Conservation (phyloP, 2,113 vertebrate species). For the Trochalopteron elliotii region DNA sequence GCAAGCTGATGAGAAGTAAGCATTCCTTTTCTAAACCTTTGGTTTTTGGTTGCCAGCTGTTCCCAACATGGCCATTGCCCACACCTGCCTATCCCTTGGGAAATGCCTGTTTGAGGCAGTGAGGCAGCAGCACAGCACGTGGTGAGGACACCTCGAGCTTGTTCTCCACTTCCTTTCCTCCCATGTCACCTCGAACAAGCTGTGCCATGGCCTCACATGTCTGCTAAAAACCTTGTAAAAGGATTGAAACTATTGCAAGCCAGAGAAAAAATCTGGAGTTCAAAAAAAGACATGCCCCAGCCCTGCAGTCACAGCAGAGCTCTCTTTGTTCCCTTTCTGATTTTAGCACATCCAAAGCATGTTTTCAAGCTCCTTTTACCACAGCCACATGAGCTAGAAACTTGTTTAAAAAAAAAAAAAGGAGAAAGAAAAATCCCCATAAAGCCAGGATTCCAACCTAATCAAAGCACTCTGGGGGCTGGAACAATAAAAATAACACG, state of each 20-base stretch:
- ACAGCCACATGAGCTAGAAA: background rate
- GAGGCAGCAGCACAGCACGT: rapidly evolving
- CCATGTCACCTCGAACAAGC: background rate
- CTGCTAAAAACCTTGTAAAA: background rate
- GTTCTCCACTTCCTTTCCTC: background rate
- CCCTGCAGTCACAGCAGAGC: background rate
- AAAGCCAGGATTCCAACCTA: conserved; percentile 22
- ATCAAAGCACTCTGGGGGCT: conserved; percentile 26
- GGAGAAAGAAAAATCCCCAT: rapidly evolving
- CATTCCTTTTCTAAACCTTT: background rate
- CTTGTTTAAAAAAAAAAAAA: background rate
- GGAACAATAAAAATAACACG: conserved; percentile 3
- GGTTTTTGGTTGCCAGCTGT: background rate
- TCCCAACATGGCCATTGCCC: rapidly evolving
- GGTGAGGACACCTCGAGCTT: rapidly evolving
- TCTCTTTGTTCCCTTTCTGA: background rate
- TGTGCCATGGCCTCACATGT: background rate
- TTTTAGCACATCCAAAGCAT: background rate
- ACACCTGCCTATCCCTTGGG: background rate
- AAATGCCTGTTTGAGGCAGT: rapidly evolving
- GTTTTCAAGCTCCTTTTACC: conserved; percentile 21
- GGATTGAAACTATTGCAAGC: background rate
- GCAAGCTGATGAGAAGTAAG: background rate
- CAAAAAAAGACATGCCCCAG: background rate
- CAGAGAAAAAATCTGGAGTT: background rate